These are phyloP conservation scores for Cavia porcellus DNA, from an alignment of 2,113 vertebrate species.

Conservation along the genomic window DNA sequence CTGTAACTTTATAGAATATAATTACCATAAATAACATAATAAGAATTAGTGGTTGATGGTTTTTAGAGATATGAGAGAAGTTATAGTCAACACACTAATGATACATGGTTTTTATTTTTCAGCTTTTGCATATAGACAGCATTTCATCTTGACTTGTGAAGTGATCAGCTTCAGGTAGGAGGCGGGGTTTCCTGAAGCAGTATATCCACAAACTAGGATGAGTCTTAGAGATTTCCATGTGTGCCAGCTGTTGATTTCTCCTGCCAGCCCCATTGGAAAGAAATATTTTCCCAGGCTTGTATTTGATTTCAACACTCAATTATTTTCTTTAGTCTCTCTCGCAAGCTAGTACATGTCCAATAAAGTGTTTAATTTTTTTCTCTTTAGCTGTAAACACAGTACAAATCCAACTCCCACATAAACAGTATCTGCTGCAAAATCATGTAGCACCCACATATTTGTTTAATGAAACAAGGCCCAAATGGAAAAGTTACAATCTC, in stretches of 20 bases:
- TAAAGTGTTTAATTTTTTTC: slow-evolving; percentile 81
- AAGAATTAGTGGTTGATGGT: neutral
- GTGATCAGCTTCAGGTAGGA: neutral
- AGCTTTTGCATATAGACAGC: neutral
- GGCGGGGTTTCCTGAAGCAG: neutral
- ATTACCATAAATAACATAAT: neutral
- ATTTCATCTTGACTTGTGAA: neutral
- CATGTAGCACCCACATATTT: slow-evolving; percentile 78
- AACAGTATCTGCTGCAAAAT: slow-evolving; percentile 74
- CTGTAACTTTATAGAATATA: neutral
- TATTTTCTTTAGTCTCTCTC: slow-evolving; percentile 80
- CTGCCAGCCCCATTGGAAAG: slow-evolving; percentile 61
- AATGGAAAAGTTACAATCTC: slow-evolving; percentile 71
- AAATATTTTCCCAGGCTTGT: slow-evolving; percentile 78
- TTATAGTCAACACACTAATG: neutral
- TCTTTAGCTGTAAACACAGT: slow-evolving; percentile 79
- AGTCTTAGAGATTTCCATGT: neutral
- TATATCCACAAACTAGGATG: neutral
- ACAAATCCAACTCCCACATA: slow-evolving; percentile 76
- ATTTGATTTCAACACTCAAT: slow-evolving; percentile 83
- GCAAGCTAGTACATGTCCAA: slow-evolving; percentile 77
- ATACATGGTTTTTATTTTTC: neutral
- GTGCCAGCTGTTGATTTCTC: slow-evolving; percentile 63
- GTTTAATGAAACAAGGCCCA: slow-evolving; percentile 78
- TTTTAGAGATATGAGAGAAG: neutral